These are phyloP conservation scores for Pseudococcus longispinus DNA, from an alignment of 2,888 invertebrate species.

Conservation along the genomic window DNA sequence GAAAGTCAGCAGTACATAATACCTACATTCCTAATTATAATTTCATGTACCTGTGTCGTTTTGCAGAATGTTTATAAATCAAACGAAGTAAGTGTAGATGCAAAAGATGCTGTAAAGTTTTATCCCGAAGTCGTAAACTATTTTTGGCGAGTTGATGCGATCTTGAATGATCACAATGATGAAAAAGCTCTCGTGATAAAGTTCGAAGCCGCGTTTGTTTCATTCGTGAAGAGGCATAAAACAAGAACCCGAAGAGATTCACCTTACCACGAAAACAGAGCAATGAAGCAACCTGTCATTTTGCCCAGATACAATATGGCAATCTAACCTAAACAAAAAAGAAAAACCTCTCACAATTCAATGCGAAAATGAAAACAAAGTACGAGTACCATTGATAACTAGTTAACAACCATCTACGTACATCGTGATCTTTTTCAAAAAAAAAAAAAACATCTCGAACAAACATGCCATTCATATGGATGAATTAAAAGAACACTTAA, in stretches of 20 bases:
- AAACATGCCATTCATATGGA: too few relatives aligned
- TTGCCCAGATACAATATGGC: too few relatives aligned
- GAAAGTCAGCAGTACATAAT: not conserved
- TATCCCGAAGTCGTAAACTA: not conserved
- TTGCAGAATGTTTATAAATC: not conserved
- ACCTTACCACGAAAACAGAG: not conserved
- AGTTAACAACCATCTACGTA: too few relatives aligned
- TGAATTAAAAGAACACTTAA: too few relatives aligned
- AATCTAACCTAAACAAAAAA: too few relatives aligned
- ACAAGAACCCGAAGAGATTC: not conserved
- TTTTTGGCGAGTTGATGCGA: not conserved
- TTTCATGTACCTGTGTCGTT: not conserved
- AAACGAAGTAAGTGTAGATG: not conserved
- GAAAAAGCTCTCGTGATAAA: not conserved
- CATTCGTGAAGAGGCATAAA: not conserved
- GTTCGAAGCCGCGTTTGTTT: not conserved
- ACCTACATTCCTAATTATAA: not conserved
- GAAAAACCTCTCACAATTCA: too few relatives aligned
- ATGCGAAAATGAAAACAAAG: too few relatives aligned
- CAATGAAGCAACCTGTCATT: not conserved
- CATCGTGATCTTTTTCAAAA: too few relatives aligned
- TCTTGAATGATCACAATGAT: not conserved
- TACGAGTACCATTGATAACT: too few relatives aligned
- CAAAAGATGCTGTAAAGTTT: not conserved
- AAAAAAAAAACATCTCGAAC: too few relatives aligned